Evolutionary conservation across 1,140 invertebrate species (phyloP).

Genomic region (Goniozus legneri): DNA sequence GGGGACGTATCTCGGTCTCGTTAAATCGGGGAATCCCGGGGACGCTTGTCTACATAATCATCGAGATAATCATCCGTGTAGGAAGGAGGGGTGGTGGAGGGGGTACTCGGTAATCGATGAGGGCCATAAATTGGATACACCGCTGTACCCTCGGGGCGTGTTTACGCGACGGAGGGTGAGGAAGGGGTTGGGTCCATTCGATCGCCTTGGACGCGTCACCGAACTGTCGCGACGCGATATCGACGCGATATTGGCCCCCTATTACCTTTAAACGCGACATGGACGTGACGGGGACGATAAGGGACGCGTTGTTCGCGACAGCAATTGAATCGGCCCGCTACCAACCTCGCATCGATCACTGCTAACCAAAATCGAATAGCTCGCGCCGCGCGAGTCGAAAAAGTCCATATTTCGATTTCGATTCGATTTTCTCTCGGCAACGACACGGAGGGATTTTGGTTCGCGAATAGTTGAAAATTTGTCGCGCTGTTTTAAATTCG

Average conservation of each 20-base stretch:
- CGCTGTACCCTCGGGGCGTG: conserved; percentile 16
- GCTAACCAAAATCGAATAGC: too few relatives aligned
- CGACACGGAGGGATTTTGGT: too few relatives aligned
- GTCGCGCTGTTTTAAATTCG: too few relatives aligned
- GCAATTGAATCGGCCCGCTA: too few relatives aligned
- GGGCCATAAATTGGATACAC: conserved; percentile 31
- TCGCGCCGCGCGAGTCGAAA: too few relatives aligned
- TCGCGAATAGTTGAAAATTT: too few relatives aligned
- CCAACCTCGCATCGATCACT: too few relatives aligned
- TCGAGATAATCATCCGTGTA: conserved; percentile 38
- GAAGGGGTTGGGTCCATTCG: background rate
- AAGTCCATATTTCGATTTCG: too few relatives aligned
- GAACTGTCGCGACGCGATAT: background rate
- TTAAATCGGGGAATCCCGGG: conserved; percentile 8
- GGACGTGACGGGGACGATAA: too few relatives aligned
- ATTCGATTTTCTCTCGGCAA: too few relatives aligned
- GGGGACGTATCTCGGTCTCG: background rate
- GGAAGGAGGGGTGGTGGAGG: conserved; percentile 16
- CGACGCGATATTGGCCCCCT: background rate
- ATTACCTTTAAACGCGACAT: background rate
- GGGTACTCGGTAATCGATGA: conserved; percentile 36
- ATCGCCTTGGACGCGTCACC: background rate
- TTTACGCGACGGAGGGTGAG: background rate
- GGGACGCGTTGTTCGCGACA: too few relatives aligned
- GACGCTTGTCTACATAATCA: conserved; percentile 27